These are phyloP conservation scores for Acropora tenuis DNA, from an alignment of 64 coral and sea anemone genomes.

Conservation along the genomic window DNA sequence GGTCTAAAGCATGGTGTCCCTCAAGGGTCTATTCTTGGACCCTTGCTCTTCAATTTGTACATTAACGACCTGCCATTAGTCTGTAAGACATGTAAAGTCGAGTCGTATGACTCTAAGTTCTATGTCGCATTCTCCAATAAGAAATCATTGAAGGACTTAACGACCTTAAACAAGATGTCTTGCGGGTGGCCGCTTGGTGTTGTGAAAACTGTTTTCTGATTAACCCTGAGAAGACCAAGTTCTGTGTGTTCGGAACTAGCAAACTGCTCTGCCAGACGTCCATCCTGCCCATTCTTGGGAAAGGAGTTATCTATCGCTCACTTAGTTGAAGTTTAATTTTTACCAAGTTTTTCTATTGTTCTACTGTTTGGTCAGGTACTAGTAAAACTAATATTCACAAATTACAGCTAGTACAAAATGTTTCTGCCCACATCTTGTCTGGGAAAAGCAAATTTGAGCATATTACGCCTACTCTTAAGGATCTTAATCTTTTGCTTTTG, in stretches of 20 bases:
- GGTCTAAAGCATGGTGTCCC: background rate
- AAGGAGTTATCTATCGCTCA: background rate
- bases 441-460: too few relatives aligned
- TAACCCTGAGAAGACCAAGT: slow-evolving; percentile 56
- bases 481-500: too few relatives aligned
- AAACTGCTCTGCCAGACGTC: background rate
- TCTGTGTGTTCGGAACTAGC: slow-evolving; percentile 37
- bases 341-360: slow-evolving; percentile 16
- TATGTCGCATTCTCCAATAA: slow-evolving; percentile 42
- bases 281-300: background rate
- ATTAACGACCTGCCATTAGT: too few relatives aligned
- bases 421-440: background rate
- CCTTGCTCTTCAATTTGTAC: too few relatives aligned
- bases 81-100: too few relatives aligned
- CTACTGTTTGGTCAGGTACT: slow-evolving; percentile 27
- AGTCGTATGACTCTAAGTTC: too few relatives aligned
- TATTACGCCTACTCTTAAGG: too few relatives aligned
- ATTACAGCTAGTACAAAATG: slow-evolving; percentile 40
- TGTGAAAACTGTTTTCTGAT: slow-evolving; percentile 36
- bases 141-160: slow-evolving; percentile 12
- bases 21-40: background rate
- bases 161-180: background rate
- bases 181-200: slow-evolving; percentile 26
- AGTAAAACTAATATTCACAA: slow-evolving; percentile 15
- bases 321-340: background rate